Evolutionary conservation across 2,888 invertebrate species (phyloP).

Genomic region (Callyntrura sp.): DNA sequence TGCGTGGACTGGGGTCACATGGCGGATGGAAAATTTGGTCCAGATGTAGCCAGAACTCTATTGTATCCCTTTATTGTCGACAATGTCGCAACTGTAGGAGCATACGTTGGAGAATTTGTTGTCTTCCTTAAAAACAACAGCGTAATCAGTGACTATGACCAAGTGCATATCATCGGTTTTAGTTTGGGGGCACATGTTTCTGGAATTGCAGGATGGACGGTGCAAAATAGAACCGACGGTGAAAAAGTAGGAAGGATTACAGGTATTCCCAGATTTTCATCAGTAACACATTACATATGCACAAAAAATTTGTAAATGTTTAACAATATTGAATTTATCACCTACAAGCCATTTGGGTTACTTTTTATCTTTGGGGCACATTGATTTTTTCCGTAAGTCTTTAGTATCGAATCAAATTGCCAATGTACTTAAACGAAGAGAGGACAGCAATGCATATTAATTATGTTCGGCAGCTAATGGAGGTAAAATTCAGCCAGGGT

Average conservation of each 20-base stretch:
- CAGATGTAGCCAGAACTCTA: conserved; percentile 61
- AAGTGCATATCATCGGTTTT: conserved; percentile 78
- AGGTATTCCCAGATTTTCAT: conserved; percentile 71
- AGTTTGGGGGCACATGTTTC: conserved; percentile 79
- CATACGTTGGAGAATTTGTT: conserved; percentile 78
- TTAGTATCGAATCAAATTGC: neutral
- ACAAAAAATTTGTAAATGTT: too few relatives aligned
- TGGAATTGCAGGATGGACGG: conserved; percentile 72
- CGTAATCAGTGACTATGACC: conserved; percentile 68
- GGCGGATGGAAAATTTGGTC: conserved; percentile 84
- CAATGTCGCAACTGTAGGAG: conserved; percentile 79
- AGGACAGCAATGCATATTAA: too few relatives aligned
- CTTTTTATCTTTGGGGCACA: conserved; percentile 69
- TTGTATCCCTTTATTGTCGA: conserved; percentile 80
- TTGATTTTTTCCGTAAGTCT: conserved; percentile 77
- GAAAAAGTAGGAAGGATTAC: conserved; percentile 77
- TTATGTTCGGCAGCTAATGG: conserved; percentile 59
- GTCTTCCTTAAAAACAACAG: conserved; percentile 74
- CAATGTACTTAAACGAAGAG: neutral
- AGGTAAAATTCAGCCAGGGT: conserved; percentile 69
- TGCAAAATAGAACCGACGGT: conserved; percentile 84
- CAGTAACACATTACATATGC: too few relatives aligned
- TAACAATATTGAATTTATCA: conserved; percentile 87
- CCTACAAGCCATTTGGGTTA: conserved; percentile 86
- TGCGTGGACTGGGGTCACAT: conserved; percentile 88